Conservation (phyloP, 2,797 vertebrate genomes). For the Lithobates sylvaticus region DNA sequence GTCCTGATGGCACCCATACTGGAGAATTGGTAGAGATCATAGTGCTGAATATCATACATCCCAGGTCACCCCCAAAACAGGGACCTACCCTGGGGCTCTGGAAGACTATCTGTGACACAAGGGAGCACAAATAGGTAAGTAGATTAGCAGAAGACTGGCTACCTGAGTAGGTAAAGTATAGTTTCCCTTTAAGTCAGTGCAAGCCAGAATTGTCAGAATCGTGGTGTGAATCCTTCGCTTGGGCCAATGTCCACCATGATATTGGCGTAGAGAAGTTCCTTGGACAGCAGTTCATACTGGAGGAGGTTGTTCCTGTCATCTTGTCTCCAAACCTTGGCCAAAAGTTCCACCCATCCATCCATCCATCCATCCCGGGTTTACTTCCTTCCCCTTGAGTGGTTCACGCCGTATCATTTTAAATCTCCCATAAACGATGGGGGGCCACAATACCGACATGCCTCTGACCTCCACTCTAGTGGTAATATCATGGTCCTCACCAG, state of each 20-base stretch:
- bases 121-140: too few species aligned
- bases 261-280: background rate
- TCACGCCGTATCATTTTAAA: conserved; percentile 89
- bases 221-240: too few species aligned
- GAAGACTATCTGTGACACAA: too few species aligned
- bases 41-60: too few species aligned
- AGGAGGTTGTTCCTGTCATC: background rate
- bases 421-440: conserved; percentile 77
- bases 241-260: background rate
- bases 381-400: conserved; percentile 80
- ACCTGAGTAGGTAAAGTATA: too few species aligned
- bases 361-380: conserved; percentile 80
- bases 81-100: too few species aligned
- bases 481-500: conserved; percentile 82
- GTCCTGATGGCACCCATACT: too few species aligned
- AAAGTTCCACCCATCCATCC: conserved; percentile 71
- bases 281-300: background rate
- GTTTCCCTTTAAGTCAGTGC: too few species aligned
- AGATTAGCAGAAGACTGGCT: too few species aligned
- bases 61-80: too few species aligned
- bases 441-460: conserved; percentile 83
- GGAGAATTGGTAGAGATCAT: too few species aligned
- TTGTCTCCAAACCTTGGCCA: background rate
- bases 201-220: too few species aligned
- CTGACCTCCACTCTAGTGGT: conserved; percentile 81